A percentile compares a stretch with the other conserved stretches of the same genome.
phyloP scores from a whole-genome alignment of 2,113 vertebrate species.

The Cacatua alba region DNA sequence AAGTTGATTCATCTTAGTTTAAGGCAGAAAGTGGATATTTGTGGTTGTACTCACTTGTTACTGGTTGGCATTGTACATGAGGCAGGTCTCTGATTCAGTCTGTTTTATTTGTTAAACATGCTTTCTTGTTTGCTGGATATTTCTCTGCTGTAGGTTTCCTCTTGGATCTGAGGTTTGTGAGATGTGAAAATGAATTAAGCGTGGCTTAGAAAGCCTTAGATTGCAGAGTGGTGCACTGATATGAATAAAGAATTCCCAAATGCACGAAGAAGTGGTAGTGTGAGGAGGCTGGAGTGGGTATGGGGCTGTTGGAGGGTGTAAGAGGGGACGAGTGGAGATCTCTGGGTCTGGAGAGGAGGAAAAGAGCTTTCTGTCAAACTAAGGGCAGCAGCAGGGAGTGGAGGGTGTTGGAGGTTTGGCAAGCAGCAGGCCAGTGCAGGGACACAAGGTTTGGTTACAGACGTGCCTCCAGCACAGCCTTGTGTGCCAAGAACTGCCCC shows the following conservation, averaged over 20 bases:
- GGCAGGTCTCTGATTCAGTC: background rate
- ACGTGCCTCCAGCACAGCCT: background rate
- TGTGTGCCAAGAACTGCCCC: background rate
- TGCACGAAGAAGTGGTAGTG: background rate
- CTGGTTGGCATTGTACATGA: background rate
- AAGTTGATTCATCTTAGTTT: background rate
- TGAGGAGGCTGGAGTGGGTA: background rate
- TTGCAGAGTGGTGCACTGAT: background rate
- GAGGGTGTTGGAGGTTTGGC: background rate
- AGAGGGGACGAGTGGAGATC: background rate
- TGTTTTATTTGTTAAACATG: background rate
- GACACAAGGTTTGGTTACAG: background rate
- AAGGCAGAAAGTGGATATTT: background rate
- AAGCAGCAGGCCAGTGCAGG: background rate
- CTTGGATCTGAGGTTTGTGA: background rate
- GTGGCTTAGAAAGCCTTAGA: background rate
- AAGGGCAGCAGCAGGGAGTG: background rate
- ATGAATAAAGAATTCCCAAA: background rate
- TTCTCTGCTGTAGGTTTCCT: background rate
- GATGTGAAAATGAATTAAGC: background rate
- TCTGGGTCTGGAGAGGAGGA: background rate
- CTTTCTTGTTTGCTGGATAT: background rate
- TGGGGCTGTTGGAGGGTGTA: accelerated
- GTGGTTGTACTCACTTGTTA: background rate
- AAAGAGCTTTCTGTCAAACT: background rate